Evolutionary conservation across 2,797 vertebrate species (phyloP), one percentile per base, ranked within the genome.

Genomic region (Lycodopsis pacificus): DNA sequence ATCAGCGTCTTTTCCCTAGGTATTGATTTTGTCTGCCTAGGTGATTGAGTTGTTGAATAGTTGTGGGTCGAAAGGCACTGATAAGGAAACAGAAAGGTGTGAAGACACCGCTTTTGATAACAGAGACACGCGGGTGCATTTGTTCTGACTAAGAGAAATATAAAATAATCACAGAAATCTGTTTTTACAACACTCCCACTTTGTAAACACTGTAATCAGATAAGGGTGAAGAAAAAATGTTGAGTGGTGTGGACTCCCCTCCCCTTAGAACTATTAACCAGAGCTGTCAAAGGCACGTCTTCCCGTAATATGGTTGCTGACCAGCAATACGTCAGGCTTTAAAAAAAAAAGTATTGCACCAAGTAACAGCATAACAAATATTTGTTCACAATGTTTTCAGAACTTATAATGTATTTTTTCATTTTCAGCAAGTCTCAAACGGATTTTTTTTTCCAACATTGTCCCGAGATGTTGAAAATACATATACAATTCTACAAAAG

Each of bases 11-110:
- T 65, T 74, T 34, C 42, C 40, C 27, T 22, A 22, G 12, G 67
- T 83, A 86, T 81, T 84, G 82, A 85, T 83, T 82, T 46, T 62
- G 64, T 85, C 86, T 79, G 56, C 56, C 48, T 4, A 62, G 67
- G 77, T 81, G 88, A 91, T 84, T 80, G 79, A 82, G 82, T 80
- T 73, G 76, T 54, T 73, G 61, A 64, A 79, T 64, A 38, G 49
- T 58, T 72, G 59, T 22, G 30, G 82, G 84, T 84, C 63, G 22
- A 79, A 87, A 81, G 76, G 48, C 49, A 30, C 77, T 82, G 91
- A 91, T 93, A 91, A 92, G 81, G 76, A 64, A 64, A 30, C 53
- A 53, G 68, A 65, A 79, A 92, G 87, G 91, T 92, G 92, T 92
- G 89, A 93, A 93, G 82, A 81, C 14, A 42, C 7, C 3, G 44